Conservation (phyloP, 2,888 invertebrate genomes). For the Orthonychiurus folsomi region DNA sequence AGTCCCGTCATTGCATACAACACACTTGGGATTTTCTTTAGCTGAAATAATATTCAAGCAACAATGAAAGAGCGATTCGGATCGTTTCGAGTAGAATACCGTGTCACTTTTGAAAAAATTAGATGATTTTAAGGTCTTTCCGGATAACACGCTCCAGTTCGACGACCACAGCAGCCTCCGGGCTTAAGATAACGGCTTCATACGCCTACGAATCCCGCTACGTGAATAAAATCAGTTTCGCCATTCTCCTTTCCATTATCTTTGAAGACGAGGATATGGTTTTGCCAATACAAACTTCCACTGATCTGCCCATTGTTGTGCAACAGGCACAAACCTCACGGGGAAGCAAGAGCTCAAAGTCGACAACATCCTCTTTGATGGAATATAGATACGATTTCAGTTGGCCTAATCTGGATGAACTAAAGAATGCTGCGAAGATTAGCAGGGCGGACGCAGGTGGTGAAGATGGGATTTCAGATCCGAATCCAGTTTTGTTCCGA, state of each 20-base stretch:
- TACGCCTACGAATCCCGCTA: not conserved
- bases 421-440: not conserved
- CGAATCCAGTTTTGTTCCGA: too few species aligned
- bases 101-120: not conserved
- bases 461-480: not conserved
- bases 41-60: too few species aligned
- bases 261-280: not conserved
- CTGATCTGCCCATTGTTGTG: not conserved
- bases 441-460: not conserved
- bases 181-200: not conserved
- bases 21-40: too few species aligned
- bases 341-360: not conserved
- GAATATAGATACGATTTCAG: not conserved
- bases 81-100: too few species aligned
- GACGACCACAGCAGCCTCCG: not conserved
- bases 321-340: not conserved
- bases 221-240: not conserved
- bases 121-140: not conserved
- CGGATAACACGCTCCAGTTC: not conserved
- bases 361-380: not conserved
- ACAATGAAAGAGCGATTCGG: too few species aligned
- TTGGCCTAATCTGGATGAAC: not conserved
- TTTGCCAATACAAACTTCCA: not conserved
- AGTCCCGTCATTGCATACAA: too few species aligned
- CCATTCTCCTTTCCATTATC: not conserved